Evolutionary conservation across 2,113 vertebrate species (phyloP).

Genomic region (Aegotheles bennettii): DNA sequence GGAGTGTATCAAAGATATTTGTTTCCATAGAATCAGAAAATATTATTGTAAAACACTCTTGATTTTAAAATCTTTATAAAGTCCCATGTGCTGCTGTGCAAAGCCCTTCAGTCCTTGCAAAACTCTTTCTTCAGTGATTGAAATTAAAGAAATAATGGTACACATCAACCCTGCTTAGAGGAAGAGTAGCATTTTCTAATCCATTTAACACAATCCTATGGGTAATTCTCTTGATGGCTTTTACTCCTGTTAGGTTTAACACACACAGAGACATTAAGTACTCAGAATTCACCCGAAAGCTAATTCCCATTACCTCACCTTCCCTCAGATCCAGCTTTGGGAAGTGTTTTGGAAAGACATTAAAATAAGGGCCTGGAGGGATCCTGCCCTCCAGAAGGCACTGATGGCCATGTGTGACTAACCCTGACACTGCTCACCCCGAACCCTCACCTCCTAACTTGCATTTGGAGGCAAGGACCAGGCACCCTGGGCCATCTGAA

Average conservation of each 20-base stretch:
- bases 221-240: background rate
- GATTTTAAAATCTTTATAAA: slow-evolving; percentile 17
- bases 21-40: slow-evolving; percentile 28
- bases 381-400: background rate
- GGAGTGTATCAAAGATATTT: slow-evolving; percentile 18
- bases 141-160: slow-evolving; percentile 27
- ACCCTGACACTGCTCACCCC: background rate
- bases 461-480: background rate
- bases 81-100: background rate
- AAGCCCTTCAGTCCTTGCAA: background rate
- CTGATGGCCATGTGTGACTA: accelerated
- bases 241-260: slow-evolving; percentile 21
- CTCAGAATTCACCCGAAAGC: background rate
- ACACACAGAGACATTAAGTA: background rate
- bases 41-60: background rate
- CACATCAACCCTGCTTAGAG: background rate
- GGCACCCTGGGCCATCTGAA: background rate
- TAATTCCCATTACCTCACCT: background rate
- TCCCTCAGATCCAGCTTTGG: background rate
- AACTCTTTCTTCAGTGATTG: background rate
- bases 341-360: background rate
- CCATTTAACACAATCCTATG: slow-evolving; percentile 9
- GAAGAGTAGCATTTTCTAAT: slow-evolving; percentile 2
- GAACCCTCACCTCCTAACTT: background rate
- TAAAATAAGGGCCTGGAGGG: background rate